Evolutionary conservation across 2,113 vertebrate genomes (phyloP).

Genomic region (Dinomys branickii): DNA sequence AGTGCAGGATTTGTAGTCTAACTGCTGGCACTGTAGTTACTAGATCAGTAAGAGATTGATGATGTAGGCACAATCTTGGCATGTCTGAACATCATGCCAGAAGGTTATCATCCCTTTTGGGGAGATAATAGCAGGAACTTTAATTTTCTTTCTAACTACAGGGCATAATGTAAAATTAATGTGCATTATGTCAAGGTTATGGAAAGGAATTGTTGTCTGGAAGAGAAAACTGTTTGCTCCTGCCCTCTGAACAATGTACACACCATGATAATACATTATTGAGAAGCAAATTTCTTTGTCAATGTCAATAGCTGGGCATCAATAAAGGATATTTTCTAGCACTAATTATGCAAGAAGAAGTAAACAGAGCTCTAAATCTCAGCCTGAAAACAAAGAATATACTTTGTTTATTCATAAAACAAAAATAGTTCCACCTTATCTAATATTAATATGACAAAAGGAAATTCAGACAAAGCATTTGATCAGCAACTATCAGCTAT

Average conservation of each 20-base stretch:
- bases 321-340: slow-evolving; percentile 54
- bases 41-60: background rate
- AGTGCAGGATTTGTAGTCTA: slow-evolving; percentile 6
- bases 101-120: slow-evolving; percentile 64
- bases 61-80: background rate
- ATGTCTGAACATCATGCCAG: background rate
- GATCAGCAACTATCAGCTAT: background rate
- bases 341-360: slow-evolving; percentile 65
- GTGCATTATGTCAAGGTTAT: slow-evolving; percentile 69
- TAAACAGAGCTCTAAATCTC: slow-evolving; percentile 73
- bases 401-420: slow-evolving; percentile 47
- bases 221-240: slow-evolving; percentile 65
- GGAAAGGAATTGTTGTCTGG: slow-evolving; percentile 41
- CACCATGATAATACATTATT: slow-evolving; percentile 55
- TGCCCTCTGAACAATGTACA: slow-evolving; percentile 20
- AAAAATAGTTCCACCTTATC: slow-evolving; percentile 45
- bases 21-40: slow-evolving; percentile 19
- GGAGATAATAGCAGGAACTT: slow-evolving; percentile 72
- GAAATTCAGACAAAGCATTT: slow-evolving; percentile 32
- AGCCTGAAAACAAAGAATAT: slow-evolving; percentile 47
- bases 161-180: slow-evolving; percentile 78
- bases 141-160: slow-evolving; percentile 72
- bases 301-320: slow-evolving; percentile 61
- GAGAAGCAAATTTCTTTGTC: slow-evolving; percentile 81
- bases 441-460: slow-evolving; percentile 37